Percentiles rank a stretch among this genome's conserved stretches.
Evolutionary conservation across 2,888 invertebrate species (phyloP).

Genomic region (Pharmacophagus antenor): DNA sequence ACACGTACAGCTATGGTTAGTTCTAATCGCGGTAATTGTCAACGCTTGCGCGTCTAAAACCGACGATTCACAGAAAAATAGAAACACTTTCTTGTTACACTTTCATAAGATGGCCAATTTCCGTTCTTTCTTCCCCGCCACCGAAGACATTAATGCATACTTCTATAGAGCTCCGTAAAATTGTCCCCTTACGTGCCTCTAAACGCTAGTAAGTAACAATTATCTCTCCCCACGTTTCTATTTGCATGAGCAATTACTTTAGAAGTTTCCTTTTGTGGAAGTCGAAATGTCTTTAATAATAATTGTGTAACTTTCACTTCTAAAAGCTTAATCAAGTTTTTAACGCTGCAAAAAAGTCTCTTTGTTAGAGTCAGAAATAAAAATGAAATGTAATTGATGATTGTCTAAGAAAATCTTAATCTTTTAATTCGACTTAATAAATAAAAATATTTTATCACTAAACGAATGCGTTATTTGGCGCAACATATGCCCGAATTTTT

Average conservation of each 20-base stretch:
- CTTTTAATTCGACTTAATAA: no score
- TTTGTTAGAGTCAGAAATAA: not conserved
- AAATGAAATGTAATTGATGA: not conserved
- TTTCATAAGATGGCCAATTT: slow-evolving; percentile 29
- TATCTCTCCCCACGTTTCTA: slow-evolving; percentile 31
- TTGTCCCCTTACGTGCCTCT: slow-evolving; percentile 27
- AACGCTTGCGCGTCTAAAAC: not conserved
- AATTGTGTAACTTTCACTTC: slow-evolving; percentile 25
- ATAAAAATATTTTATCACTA: not conserved
- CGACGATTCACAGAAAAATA: slow-evolving; percentile 3
- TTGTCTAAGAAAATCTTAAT: no score
- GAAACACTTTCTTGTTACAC: slow-evolving; percentile 20
- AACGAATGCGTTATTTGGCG: no score
- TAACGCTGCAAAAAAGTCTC: not conserved
- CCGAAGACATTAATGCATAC: slow-evolving; percentile 22
- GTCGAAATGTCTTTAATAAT: slow-evolving; percentile 20
- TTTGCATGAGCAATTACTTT: slow-evolving; percentile 39
- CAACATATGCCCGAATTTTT: no score
- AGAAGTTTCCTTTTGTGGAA: slow-evolving; percentile 33
- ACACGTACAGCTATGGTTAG: not conserved
- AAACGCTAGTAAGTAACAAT: slow-evolving; percentile 26
- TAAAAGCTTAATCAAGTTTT: slow-evolving; percentile 10
- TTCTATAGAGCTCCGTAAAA: slow-evolving; percentile 34
- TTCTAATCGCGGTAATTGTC: not conserved
- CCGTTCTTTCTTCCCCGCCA: slow-evolving; percentile 16